Evolutionary conservation across 2,797 vertebrate genomes (phyloP), one percentile per base, ranked within the genome.

Genomic region (Numenius phaeopus): DNA sequence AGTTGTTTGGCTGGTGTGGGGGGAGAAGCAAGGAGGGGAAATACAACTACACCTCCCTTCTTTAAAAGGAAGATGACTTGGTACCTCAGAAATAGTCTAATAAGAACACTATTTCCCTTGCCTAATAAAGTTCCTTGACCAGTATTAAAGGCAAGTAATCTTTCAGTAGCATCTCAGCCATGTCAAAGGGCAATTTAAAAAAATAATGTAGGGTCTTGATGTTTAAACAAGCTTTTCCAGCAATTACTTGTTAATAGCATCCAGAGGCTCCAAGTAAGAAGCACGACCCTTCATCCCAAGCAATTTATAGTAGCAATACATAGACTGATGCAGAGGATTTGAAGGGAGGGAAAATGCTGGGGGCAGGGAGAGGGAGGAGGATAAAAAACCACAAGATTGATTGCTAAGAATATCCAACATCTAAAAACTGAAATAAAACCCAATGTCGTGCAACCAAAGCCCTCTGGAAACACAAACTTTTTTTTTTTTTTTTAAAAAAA

Each of bases 191-290:
- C 50, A 80, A 66, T 89, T 93, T n/a, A 59, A 92, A 90, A 93
- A 96, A 94, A 71, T 87, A 94, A 92, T 1, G 0, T 30, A 54
- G 27, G 22, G 44, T 32, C 72, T 54, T 89, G 62, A 93, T 92
- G 47, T 87, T 94, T 93, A 96, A 96, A 93, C 57, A 94, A 89
- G 71, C 61, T 92, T 96, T 90, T 79, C 59, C 64, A 96, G 47
- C 83, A 87, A 90, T 90, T 96, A 90, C 70, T 93, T 72, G 57
- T 55, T 95, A 95, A 80, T 80, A 93, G 86, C 59, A 96, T 87
- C 83, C 85, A 95, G 73, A 76, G 55, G 77, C 64, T 91, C 54
- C 66, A 79, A 95, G 69, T 55, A 78, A 87, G 83, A 88, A 88
- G 73, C 55, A 70, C 26, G n/a, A 81, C 66, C 42, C 62, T 82